A percentile compares a stretch with the other conserved stretches of the same genome.
These are phyloP conservation scores for cattle (Bos taurus) DNA, from an alignment of 2,113 vertebrate genomes.

Conservation along the genomic window ARS-UCD2.0 NC_037339.1:79325501-79326000, in stretches of 20 bases:
- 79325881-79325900: neutral
- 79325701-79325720: neutral
- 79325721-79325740: neutral
- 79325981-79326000: neutral
- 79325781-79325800: no score
- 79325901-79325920: neutral
- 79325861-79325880: neutral
- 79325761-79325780: no score
- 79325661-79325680: neutral
- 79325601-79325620: neutral
- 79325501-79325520: neutral
- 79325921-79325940: neutral
- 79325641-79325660: neutral
- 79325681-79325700: neutral
- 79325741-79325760: neutral
- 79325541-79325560: neutral
- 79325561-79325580: neutral
- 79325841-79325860: neutral
- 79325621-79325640: neutral
- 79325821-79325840: neutral
- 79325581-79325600: neutral
- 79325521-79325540: fast-evolving
- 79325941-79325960: neutral
- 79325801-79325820: neutral
- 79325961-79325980: neutral